Evolutionary conservation across 2,113 vertebrate species (phyloP), one percentile per base, ranked within the genome.

Genomic region (Ramphastos sulfuratus): DNA sequence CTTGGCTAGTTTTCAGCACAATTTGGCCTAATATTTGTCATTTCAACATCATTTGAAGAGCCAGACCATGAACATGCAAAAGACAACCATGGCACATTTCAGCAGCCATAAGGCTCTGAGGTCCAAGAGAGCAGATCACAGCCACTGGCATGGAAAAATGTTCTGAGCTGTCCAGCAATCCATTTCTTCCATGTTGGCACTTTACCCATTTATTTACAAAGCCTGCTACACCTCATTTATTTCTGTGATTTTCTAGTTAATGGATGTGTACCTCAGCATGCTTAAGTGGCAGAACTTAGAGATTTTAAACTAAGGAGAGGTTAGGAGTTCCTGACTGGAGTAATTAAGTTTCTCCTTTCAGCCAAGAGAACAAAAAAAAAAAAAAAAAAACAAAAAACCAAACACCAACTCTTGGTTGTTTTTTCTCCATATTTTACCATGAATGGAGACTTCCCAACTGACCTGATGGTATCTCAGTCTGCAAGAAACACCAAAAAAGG

Each of bases 41-140:
- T 76, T 92, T 84, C 92, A 77, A 69, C 86, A 70, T 84, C 44
- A n/a, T 65, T 52, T 77, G 79, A 92, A 81, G 86, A 82, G 70
- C 86, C 89, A 94, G 56, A 77, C 30, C 33, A 3, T 16, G 50
- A 90, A 87, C 52, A 17, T 15, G 60, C 33, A 65, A 12, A 50
- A 81, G 82, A 28, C 58, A 75, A 39, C 37, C 37, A 82, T 80
- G 54, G 70, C 91, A 46, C 81, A 63, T 82, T 72, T 66, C 52
- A 46, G 42, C 70, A 74, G 25, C n/a, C 24, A 25, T 0, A 0
- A 60, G 85, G 30, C 74, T 81, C 48, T 0, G 0, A 76, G 65
- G 72, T 69, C 55, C 2, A 1, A 67, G 78, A 44, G n/a, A 70
- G 89, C 52, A 52, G 55, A 87, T 76, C 89, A 30, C 60, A 73